Base-by-base conservation (phyloP, 2,888 invertebrate species). In the Opisthograptis luteolata region DNA sequence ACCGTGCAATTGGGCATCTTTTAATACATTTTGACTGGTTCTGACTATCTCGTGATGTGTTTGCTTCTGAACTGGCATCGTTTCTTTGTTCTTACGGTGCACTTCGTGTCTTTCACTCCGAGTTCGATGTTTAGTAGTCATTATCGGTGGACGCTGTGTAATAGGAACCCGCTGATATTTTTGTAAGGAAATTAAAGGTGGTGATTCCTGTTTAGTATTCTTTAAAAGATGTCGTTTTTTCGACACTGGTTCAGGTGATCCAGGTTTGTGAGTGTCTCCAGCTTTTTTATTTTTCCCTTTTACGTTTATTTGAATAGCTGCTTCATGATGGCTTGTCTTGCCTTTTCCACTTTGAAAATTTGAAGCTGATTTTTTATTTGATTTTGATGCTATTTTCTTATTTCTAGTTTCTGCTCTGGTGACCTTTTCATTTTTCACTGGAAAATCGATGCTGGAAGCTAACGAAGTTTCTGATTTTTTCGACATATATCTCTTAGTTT, bases 271-370 rank as follows among this genome's bases (percentile, higher is more conserved):
- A 2, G 5, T 28, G 7, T 39, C 13, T 30, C 27, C 40, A 24
- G 25, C 3, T 35, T 40, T 44, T 28, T 44, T 51, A 1, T n/a
- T n/a, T 48, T 41, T 49, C 5, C 19, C 19, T 17, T 20, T 27
- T 2, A 15, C 39, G 39, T 50, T 28, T 20, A 31, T 34, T 40
- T 47, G 34, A 27, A 40, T 34, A 24, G 35, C 2, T 28, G 9
- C 7, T 27, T 4, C 6, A 9, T 9, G 7, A 7, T 2, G 6
- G 3, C 7, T 8, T 22, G n/a, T 22, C 7, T 22, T 8, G 4
- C 22, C 22, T 22, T 22, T 34, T 14, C 17, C 5, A 17, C 17
- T 17, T 17, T 17, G 17, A 17, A 17, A 17, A n/a, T 1, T 24
- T 0, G n/a, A 2, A 35, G 13, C 9, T 8, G 10, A 10, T 17